These are phyloP conservation scores for Megalopta genalis DNA, from an alignment of 1,140 invertebrate species.

Conservation along the genomic window DNA sequence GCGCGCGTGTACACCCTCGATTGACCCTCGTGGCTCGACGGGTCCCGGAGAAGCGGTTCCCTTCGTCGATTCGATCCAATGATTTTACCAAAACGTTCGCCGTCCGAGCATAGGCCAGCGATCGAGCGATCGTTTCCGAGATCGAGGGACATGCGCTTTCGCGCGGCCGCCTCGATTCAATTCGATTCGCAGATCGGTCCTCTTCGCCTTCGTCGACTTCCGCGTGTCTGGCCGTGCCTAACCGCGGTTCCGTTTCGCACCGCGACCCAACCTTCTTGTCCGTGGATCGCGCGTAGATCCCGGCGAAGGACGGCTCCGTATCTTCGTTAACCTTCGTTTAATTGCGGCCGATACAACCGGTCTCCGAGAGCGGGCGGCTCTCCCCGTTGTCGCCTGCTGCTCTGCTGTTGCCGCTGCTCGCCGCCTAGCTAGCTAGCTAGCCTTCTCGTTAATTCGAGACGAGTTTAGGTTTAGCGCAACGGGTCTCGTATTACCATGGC, in stretches of 20 bases:
- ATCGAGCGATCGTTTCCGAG: not conserved
- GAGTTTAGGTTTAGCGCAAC: constrained; percentile 18
- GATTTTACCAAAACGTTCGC: constrained; percentile 9
- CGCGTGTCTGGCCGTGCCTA: too few relatives aligned
- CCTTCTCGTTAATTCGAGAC: constrained; percentile 37
- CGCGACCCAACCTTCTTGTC: not conserved
- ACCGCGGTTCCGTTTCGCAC: too few relatives aligned
- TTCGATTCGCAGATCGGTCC: too few relatives aligned
- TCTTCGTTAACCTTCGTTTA: constrained; percentile 45
- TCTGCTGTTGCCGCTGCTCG: constrained; percentile 7
- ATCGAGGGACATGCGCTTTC: constrained; percentile 16
- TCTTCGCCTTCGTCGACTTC: too few relatives aligned
- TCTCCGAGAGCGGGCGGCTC: not conserved
- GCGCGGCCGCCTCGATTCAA: not conserved
- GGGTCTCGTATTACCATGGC: constrained; percentile 2
- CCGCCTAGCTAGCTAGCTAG: too few relatives aligned
- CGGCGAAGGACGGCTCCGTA: constrained; percentile 1
- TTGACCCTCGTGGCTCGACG: constrained; percentile 44
- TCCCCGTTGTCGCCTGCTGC: constrained; percentile 27
- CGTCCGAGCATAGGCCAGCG: constrained; percentile 6
- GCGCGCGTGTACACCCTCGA: constrained; percentile 35
- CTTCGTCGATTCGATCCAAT: constrained; percentile 27
- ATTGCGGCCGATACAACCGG: constrained; percentile 8
- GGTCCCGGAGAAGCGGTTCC: constrained; percentile 23
- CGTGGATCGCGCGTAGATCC: not conserved